Evolutionary conservation across 2,113 vertebrate genomes (phyloP), one percentile per base, ranked within the genome.

Genomic region (Lota lota): DNA sequence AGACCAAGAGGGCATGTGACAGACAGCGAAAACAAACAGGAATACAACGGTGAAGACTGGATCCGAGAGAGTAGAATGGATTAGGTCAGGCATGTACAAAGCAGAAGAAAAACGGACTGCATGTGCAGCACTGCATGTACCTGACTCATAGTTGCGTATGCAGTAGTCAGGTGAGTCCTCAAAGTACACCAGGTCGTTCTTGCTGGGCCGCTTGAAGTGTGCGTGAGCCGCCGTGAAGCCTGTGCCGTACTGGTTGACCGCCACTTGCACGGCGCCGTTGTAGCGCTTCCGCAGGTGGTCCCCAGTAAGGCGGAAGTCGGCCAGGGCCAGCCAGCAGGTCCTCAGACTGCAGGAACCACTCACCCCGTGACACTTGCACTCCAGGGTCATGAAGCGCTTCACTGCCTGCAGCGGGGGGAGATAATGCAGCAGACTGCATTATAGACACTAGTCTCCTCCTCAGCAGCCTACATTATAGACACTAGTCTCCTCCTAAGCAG

Each of bases 121-220:
- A 47, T 47, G 40, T 47, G 7, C 40, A 47, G 40, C 12, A 11
- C 64, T 28, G 84, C 93, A 92, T 88, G 93, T 67, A 89, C 97
- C 96, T 87, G 95, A 92, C 73, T 96, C 93, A 28, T 92, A 90
- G 92, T 98, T 95, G 68, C 90, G 89, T 85, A 97, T 90, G 88
- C 97, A 99, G 92, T 97, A 98, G 87, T 99, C 97, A 58, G 97
- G 97, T 33, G 96, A 98, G 81, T 94, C 94, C 88, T 99, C 97
- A 61, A 96, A 94, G 88, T 98, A 99, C 63, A 99, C 95, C 53
- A 98, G 91, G 86, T 99, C 95, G 69, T 95, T 96, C 88, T 96
- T 96, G 51, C 93, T 94, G 56, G 95, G 94, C 66, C 91, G 94
- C 82, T 95, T 97, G 88, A 94, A 94, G 85, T 88, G 95, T 70